These are phyloP conservation scores for Galago senegalensis DNA, from an alignment of 2,797 vertebrate genomes.

Conservation along the genomic window DNA sequence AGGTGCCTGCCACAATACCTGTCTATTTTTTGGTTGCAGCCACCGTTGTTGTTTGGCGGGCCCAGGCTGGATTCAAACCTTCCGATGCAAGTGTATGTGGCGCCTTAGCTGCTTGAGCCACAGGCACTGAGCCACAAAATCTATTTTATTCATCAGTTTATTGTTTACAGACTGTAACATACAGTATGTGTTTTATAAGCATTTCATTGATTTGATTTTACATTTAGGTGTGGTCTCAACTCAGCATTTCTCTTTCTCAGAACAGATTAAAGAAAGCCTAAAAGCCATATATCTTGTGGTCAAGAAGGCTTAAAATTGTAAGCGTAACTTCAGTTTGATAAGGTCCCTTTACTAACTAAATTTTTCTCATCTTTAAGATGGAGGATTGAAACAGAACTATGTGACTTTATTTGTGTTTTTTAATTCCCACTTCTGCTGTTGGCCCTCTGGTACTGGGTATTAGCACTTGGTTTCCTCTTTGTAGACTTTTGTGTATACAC, in stretches of 20 bases:
- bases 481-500: neutral
- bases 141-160: slow-evolving; percentile 9
- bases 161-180: neutral
- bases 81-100: too few relatives aligned
- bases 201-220: slow-evolving; percentile 51
- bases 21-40: too few relatives aligned
- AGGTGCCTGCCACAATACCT: too few relatives aligned
- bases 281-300: neutral
- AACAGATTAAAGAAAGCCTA: neutral
- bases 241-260: slow-evolving; percentile 43
- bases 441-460: neutral
- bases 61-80: too few relatives aligned
- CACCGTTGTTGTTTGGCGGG: too few relatives aligned
- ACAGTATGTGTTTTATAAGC: neutral
- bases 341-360: neutral
- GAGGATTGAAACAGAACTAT: slow-evolving; percentile 23
- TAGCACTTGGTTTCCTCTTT: neutral
- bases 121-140: neutral
- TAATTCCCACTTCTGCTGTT: neutral
- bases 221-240: neutral
- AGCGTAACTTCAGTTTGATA: neutral
- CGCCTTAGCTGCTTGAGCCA: too few relatives aligned
- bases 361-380: slow-evolving; percentile 49
- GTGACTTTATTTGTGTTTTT: neutral
- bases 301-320: slow-evolving; percentile 13